Conservation (phyloP, 2,888 invertebrate species). For the Chloroclystis v-ata region DNA sequence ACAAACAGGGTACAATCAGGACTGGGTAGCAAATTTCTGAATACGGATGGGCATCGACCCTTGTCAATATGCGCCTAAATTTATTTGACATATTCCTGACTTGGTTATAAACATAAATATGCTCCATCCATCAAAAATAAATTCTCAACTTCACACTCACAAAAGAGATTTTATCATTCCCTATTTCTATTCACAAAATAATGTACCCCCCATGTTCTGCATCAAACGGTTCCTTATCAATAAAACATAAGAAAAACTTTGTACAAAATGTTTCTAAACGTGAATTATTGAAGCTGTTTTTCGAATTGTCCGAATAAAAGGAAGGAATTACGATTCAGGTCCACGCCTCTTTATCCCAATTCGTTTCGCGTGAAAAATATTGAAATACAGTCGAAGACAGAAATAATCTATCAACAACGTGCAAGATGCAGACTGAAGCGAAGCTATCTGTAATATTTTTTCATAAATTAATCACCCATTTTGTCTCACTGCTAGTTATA, state of each 20-base stretch:
- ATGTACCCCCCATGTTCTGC: neutral
- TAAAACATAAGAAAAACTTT: constrained; percentile 5
- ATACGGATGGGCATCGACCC: too few relatives aligned
- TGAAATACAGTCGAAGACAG: constrained; percentile 46
- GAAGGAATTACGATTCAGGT: constrained; percentile 43
- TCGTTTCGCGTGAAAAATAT: constrained; percentile 57
- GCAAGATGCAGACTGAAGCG: constrained; percentile 24
- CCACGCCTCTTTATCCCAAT: constrained; percentile 43
- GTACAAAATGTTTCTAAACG: constrained; percentile 16
- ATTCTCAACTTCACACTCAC: neutral
- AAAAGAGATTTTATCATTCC: neutral
- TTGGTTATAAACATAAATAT: too few relatives aligned
- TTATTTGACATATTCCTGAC: too few relatives aligned
- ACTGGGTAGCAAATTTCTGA: too few relatives aligned
- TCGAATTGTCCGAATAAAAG: constrained; percentile 39
- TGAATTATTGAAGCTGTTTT: constrained; percentile 39
- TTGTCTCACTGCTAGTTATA: too few relatives aligned
- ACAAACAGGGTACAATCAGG: too few relatives aligned
- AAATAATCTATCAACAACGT: constrained; percentile 40
- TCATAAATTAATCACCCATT: too few relatives aligned
- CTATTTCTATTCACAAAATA: neutral
- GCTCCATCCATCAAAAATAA: too few relatives aligned
- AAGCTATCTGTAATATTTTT: too few relatives aligned
- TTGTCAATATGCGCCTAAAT: too few relatives aligned
- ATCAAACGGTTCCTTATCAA: neutral